These are phyloP conservation scores for Lepidurus arcticus DNA, from an alignment of 1,140 invertebrate genomes.

Conservation along the genomic window DNA sequence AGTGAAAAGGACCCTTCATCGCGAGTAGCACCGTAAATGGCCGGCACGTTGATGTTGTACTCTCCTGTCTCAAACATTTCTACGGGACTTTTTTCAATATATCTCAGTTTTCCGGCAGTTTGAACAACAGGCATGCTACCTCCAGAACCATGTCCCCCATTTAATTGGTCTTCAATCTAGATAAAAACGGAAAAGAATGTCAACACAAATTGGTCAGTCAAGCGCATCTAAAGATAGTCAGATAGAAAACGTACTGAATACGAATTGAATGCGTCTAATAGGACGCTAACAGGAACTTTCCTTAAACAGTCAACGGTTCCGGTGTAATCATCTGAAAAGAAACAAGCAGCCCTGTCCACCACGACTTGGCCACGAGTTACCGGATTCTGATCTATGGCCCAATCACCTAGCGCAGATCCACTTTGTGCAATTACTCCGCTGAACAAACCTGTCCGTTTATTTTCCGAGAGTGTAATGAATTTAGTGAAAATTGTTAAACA, in stretches of 20 bases:
- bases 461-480: not conserved
- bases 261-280: not conserved
- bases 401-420: slow-evolving; percentile 42
- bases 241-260: not conserved
- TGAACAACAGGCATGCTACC: slow-evolving; percentile 35
- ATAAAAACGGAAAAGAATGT: slow-evolving; percentile 5
- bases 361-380: slow-evolving; percentile 41
- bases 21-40: slow-evolving; percentile 36
- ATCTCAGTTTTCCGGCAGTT: slow-evolving; percentile 19
- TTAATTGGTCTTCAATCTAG: slow-evolving; percentile 32
- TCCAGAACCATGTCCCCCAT: slow-evolving; percentile 35
- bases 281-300: slow-evolving; percentile 37
- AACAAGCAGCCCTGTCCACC: slow-evolving; percentile 42
- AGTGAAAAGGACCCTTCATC: slow-evolving; percentile 37
- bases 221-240: not conserved
- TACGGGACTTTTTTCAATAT: slow-evolving; percentile 31
- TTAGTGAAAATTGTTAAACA: not conserved
- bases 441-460: slow-evolving; percentile 37
- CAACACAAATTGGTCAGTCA: not conserved
- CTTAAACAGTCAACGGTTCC: slow-evolving; percentile 43
- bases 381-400: slow-evolving; percentile 43
- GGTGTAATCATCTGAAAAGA: slow-evolving; percentile 43
- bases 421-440: slow-evolving; percentile 41
- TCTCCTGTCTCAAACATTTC: slow-evolving; percentile 32
- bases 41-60: slow-evolving; percentile 34